phyloP scores from a whole-genome alignment of 2,888 invertebrate genomes.

The Sinohyriopsis cumingii region DNA sequence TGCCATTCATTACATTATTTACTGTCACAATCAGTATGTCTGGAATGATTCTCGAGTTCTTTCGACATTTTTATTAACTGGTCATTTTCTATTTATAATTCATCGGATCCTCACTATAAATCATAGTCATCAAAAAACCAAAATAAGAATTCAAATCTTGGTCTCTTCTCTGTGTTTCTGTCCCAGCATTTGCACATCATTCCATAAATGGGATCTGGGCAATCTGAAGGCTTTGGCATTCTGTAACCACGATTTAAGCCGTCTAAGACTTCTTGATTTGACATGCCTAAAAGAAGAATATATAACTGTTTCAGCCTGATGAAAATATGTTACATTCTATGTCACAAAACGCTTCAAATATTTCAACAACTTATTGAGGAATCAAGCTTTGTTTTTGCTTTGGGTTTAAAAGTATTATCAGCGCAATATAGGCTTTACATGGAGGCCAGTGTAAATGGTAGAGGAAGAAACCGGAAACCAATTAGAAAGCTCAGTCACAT shows the following conservation, averaged over 20 bases:
- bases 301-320: not conserved
- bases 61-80: not conserved
- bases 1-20: too few species aligned
- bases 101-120: conserved; percentile 17
- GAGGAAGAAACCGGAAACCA: too few species aligned
- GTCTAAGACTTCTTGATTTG: conserved; percentile 96
- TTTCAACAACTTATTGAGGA: not conserved
- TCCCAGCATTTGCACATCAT: conserved; percentile 98
- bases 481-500: too few species aligned
- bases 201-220: conserved; percentile 94
- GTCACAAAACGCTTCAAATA: not conserved
- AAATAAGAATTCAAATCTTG: conserved; percentile 90
- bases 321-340: not conserved
- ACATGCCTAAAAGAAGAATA: conserved; percentile 80
- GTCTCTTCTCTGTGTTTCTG: conserved; percentile 89
- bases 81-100: not conserved
- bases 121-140: conserved; percentile 92
- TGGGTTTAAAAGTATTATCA: too few species aligned
- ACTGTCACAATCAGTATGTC: too few species aligned
- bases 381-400: too few species aligned
- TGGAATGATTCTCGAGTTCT: not conserved
- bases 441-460: too few species aligned
- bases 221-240: conserved; percentile 89
- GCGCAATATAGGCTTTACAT: too few species aligned
- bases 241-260: conserved; percentile 96